phyloP scores from a whole-genome alignment of 2,888 invertebrate genomes.

The Drosophila falleni region DNA sequence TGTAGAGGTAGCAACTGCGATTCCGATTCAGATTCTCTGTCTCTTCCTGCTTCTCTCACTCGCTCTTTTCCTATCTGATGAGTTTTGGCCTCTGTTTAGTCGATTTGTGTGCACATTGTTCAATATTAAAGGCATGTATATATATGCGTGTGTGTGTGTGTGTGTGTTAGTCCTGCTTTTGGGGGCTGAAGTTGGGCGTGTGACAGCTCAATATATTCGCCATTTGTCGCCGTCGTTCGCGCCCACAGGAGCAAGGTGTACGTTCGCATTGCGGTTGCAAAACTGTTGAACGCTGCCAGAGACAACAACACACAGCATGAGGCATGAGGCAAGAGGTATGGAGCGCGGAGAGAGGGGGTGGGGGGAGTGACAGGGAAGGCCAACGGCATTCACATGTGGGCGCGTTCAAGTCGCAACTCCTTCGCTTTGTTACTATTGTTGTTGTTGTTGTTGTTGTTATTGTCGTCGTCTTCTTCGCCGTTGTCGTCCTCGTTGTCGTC shows the following conservation, averaged over 20 bases:
- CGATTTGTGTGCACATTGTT: constrained; percentile 71
- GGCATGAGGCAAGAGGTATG: background rate
- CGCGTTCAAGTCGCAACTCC: constrained; percentile 49
- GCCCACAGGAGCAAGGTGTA: constrained; percentile 52
- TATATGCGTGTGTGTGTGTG: constrained; percentile 9
- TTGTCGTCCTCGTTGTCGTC: constrained; percentile 14
- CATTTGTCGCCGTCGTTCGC: constrained; percentile 74
- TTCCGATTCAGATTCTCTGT: constrained; percentile 56
- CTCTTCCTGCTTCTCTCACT: background rate
- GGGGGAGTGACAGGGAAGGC: background rate
- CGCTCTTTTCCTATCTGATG: constrained; percentile 38
- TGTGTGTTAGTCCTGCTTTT: constrained; percentile 6
- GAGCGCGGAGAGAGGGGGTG: background rate
- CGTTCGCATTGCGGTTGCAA: constrained; percentile 63
- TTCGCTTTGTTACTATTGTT: constrained; percentile 7
- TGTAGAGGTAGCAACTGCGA: constrained; percentile 55
- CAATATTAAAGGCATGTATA: constrained; percentile 52
- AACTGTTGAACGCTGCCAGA: constrained; percentile 72
- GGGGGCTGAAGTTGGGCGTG: constrained; percentile 55
- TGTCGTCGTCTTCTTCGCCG: constrained; percentile 8
- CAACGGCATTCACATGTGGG: constrained; percentile 51
- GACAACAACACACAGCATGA: constrained; percentile 43
- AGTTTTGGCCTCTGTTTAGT: constrained; percentile 42
- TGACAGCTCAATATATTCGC: constrained; percentile 80
- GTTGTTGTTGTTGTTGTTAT: background rate